phyloP scores from a whole-genome alignment of 2,888 invertebrate species.

The Oscheius myriophilus region DNA sequence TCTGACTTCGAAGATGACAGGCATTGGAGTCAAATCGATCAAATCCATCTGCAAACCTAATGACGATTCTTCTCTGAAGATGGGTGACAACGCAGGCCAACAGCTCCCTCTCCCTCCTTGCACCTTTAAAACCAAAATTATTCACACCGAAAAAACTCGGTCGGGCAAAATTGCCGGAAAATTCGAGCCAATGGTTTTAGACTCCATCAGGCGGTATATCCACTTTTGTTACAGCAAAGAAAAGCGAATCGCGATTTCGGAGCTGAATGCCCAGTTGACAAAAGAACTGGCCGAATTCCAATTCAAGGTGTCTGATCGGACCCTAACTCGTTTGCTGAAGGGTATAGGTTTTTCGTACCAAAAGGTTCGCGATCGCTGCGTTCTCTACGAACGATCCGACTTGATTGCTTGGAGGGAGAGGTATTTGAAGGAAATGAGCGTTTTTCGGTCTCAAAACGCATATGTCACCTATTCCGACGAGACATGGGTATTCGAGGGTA shows the following conservation, averaged over 20 bases:
- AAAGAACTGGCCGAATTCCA: not conserved
- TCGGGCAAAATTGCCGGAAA: no score
- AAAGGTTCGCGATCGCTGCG: not conserved
- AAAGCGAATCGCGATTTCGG: not conserved
- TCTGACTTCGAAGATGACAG: no score
- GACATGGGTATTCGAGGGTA: not conserved
- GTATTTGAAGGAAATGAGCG: not conserved
- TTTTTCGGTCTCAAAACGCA: not conserved
- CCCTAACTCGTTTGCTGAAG: not conserved
- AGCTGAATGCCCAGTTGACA: not conserved
- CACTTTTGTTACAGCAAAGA: no score
- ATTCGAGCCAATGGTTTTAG: no score
- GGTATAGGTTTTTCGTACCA: not conserved
- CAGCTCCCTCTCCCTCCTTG: no score
- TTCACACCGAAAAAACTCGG: no score
- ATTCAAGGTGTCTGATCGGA: not conserved
- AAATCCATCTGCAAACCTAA: no score
- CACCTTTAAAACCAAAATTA: no score
- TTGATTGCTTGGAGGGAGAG: not conserved
- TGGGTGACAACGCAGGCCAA: no score
- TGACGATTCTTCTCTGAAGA: no score
- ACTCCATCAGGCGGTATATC: no score
- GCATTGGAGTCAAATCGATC: no score
- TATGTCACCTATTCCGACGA: not conserved
- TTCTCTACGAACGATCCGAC: not conserved